Evolutionary conservation across 2,888 invertebrate genomes (phyloP).

Genomic region (Aspidapion aeneum): DNA sequence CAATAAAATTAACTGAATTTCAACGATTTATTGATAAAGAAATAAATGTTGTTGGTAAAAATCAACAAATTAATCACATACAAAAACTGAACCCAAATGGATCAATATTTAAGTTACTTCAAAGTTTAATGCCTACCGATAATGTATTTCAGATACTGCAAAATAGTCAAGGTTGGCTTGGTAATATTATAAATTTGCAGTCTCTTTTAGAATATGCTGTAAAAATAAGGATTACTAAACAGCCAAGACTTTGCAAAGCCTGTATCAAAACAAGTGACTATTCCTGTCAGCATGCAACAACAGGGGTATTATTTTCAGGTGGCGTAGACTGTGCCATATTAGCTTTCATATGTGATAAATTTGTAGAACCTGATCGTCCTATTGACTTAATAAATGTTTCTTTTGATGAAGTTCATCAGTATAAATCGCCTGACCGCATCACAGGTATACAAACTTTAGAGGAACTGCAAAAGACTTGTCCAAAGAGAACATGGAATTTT

Average conservation of each 20-base stretch:
- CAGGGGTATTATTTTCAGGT: constrained; percentile 74
- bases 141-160: constrained; percentile 44
- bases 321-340: constrained; percentile 95
- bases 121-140: constrained; percentile 22
- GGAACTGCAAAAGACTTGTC: constrained; percentile 67
- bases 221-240: constrained; percentile 55
- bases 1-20: constrained; percentile 41
- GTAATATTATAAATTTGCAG: constrained; percentile 51
- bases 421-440: constrained; percentile 78
- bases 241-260: constrained; percentile 59
- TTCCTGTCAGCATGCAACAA: constrained; percentile 45
- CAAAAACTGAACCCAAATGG: not conserved
- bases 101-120: constrained; percentile 18
- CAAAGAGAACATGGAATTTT: constrained; percentile 78
- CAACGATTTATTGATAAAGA: constrained; percentile 39
- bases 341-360: constrained; percentile 74
- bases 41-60: constrained; percentile 29
- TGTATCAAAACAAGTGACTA: constrained; percentile 47
- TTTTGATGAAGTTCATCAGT: constrained; percentile 61
- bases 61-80: not conserved
- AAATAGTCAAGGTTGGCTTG: constrained; percentile 34
- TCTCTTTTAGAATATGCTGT: constrained; percentile 57
- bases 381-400: constrained; percentile 96
- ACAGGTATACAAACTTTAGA: constrained; percentile 60
- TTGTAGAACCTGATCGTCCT: constrained; percentile 58